Conservation (phyloP, 2,888 invertebrate species). For the Chydorus sphaericus region DNA sequence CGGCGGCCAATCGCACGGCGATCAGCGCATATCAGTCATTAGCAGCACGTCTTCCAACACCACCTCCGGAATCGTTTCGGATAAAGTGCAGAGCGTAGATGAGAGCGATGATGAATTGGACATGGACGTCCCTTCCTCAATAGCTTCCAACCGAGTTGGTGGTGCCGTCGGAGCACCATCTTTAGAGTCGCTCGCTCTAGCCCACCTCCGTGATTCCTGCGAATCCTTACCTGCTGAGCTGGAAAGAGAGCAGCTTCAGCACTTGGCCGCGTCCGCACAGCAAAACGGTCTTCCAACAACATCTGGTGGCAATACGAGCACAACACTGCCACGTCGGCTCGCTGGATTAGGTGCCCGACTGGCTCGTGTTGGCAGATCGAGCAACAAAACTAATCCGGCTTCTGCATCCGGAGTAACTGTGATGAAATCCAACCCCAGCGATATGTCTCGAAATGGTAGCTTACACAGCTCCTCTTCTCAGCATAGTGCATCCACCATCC, state of each 20-base stretch:
- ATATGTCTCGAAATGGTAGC: conserved; percentile 20
- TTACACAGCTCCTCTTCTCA: conserved; percentile 23
- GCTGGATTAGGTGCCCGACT: conserved; percentile 11
- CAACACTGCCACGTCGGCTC: conserved; percentile 8
- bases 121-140: conserved; percentile 60
- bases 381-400: not conserved
- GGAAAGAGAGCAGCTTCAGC: conserved; percentile 1
- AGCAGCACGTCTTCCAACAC: conserved; percentile 92
- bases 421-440: not conserved
- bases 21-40: conserved; percentile 76
- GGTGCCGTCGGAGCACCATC: too few species aligned
- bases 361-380: conserved; percentile 5
- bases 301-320: not conserved
- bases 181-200: conserved; percentile 63
- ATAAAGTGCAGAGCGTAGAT: conserved; percentile 85
- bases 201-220: conserved; percentile 33
- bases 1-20: conserved; percentile 24
- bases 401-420: not conserved
- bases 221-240: conserved; percentile 8
- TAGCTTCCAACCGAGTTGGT: too few species aligned
- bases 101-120: conserved; percentile 45
- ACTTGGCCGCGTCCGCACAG: not conserved
- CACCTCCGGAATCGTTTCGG: conserved; percentile 90
- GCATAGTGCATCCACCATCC: conserved; percentile 22
- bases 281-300: not conserved